A percentile compares a stretch with the other conserved stretches of the same genome.
Conservation (phyloP, 2,113 vertebrate genomes). For the Protomyctophum bolini region DNA sequence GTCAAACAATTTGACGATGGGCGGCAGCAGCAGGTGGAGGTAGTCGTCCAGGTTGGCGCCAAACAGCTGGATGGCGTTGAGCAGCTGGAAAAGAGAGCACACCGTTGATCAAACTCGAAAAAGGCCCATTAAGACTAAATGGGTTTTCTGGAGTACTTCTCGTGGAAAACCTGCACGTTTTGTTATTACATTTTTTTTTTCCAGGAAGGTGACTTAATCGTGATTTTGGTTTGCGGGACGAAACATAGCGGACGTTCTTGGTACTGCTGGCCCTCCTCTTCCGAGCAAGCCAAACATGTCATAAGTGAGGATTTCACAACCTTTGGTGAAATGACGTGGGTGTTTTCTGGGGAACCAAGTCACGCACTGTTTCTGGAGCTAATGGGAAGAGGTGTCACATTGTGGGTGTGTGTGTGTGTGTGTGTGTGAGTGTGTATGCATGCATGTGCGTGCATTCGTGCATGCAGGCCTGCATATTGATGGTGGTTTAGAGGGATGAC, state of each 20-base stretch:
- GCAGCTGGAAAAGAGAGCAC: constrained; percentile 77
- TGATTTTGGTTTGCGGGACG: background rate
- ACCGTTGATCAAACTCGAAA: constrained; percentile 1
- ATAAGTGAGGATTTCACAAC: constrained; percentile 1
- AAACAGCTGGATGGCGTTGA: constrained; percentile 96
- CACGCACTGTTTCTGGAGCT: background rate
- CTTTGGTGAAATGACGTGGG: background rate
- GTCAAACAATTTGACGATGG: constrained; percentile 97
- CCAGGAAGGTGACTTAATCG: background rate
- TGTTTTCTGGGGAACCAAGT: background rate
- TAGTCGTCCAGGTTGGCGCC: constrained; percentile 98
- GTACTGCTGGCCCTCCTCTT: background rate
- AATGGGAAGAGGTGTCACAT: constrained; percentile 9
- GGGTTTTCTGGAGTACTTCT: background rate
- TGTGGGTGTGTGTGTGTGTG: background rate
- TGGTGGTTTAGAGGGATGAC: constrained; percentile 39
- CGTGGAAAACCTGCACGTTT: background rate
- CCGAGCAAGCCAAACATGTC: background rate
- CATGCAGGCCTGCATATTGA: background rate
- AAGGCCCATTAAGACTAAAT: constrained; percentile 36
- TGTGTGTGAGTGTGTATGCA: constrained; percentile 7
- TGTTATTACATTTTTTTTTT: background rate
- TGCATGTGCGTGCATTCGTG: constrained; percentile 10
- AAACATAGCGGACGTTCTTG: background rate
- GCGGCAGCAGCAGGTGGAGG: constrained; percentile 93